Conservation (phyloP, 2,113 vertebrate species). For the Genyomyrus donnyi region DNA sequence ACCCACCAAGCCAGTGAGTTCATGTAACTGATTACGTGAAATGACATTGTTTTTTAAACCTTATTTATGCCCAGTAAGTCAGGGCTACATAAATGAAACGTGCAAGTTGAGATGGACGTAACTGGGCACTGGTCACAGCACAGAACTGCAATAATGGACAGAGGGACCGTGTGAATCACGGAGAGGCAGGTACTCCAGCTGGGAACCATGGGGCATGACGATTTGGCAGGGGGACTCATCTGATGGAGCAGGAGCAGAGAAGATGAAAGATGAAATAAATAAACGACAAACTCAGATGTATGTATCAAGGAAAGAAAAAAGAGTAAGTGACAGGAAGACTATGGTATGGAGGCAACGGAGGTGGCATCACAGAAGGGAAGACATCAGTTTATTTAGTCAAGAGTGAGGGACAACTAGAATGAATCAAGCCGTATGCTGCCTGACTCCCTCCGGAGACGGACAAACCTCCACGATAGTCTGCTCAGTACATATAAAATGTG, state of each 20-base stretch:
- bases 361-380: neutral
- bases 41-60: neutral
- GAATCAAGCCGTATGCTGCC: neutral
- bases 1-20: neutral
- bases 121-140: slow-evolving; percentile 39
- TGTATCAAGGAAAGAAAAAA: neutral
- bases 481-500: slow-evolving; percentile 51
- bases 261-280: neutral
- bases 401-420: neutral
- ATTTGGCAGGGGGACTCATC: neutral
- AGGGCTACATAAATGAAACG: neutral
- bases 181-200: neutral
- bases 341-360: neutral
- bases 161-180: slow-evolving; percentile 19
- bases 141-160: slow-evolving; percentile 45
- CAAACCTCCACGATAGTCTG: slow-evolving; percentile 33
- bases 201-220: neutral
- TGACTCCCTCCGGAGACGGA: neutral
- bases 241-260: neutral
- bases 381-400: neutral
- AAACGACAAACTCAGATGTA: neutral
- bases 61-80: neutral
- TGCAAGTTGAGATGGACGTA: slow-evolving; percentile 27
- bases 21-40: neutral
- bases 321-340: neutral